phyloP scores from a whole-genome alignment of 2,797 vertebrate species.

The Chloroceryle inda region DNA sequence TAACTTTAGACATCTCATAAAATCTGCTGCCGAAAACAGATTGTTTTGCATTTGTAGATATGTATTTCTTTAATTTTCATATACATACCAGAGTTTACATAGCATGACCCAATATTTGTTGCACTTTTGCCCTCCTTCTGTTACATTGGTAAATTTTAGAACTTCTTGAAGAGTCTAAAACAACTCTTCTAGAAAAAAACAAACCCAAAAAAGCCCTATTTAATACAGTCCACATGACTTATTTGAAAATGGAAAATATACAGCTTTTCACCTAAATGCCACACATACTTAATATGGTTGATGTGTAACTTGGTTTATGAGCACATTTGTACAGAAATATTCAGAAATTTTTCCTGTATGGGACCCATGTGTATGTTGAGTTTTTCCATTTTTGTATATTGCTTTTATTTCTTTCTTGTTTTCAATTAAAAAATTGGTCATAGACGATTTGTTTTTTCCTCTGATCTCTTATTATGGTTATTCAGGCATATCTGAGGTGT shows the following conservation, averaged over 20 bases:
- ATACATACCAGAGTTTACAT: background rate
- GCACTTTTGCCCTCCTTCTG: accelerated
- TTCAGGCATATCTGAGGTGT: background rate
- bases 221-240: background rate
- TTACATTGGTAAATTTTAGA: background rate
- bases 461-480: background rate
- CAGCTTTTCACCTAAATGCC: background rate
- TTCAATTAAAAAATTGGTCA: background rate
- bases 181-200: background rate
- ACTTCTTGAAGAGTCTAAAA: background rate
- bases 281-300: background rate
- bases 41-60: background rate
- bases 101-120: background rate
- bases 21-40: slow-evolving; percentile 20
- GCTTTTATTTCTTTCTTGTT: background rate
- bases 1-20: background rate
- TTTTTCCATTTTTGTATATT: background rate
- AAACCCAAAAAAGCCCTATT: background rate
- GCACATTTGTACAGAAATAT: background rate
- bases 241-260: background rate
- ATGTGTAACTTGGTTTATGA: background rate
- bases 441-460: background rate
- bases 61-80: slow-evolving; percentile 16
- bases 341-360: background rate
- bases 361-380: background rate